Percentiles rank a stretch among this genome's conserved stretches.
Conservation (phyloP, 2,797 vertebrate species). For the Sebastes variabilis region DNA sequence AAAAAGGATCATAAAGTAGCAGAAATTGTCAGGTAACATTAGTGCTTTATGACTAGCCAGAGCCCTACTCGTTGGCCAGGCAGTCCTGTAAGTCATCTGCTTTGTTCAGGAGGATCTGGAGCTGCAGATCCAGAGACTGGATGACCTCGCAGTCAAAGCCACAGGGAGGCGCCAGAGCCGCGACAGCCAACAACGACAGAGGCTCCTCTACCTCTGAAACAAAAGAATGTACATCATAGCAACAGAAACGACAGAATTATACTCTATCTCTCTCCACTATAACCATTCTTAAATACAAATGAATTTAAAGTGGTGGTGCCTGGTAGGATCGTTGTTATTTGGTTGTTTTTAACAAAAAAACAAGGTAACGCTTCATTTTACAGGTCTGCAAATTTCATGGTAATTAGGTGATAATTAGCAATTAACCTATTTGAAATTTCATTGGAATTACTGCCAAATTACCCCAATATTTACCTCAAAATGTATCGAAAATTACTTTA, state of each 20-base stretch:
- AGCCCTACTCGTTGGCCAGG: conserved; percentile 59
- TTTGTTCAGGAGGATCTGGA: conserved; percentile 80
- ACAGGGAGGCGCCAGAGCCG: conserved; percentile 48
- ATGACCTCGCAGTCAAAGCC: conserved; percentile 45
- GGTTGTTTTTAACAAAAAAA: neutral
- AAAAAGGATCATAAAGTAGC: neutral
- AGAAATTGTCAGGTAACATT: accelerated
- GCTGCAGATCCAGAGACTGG: conserved; percentile 71
- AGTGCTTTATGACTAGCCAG: neutral
- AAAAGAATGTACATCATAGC: neutral
- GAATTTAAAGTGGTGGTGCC: neutral
- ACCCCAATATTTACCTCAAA: no score
- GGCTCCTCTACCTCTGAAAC: conserved; percentile 9
- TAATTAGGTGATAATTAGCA: no score
- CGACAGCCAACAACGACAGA: neutral
- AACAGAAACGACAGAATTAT: neutral
- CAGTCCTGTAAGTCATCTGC: conserved; percentile 77
- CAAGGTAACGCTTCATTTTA: no score
- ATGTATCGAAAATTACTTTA: no score
- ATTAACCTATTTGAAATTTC: no score
- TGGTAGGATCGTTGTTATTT: neutral
- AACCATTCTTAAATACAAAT: neutral
- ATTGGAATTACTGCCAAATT: no score
- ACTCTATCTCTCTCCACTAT: accelerated
- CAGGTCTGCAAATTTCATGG: no score